Percentiles rank a stretch among this genome's conserved stretches.
These are phyloP conservation scores for Grus americana DNA, from an alignment of 2,113 vertebrate species.

Conservation along the genomic window DNA sequence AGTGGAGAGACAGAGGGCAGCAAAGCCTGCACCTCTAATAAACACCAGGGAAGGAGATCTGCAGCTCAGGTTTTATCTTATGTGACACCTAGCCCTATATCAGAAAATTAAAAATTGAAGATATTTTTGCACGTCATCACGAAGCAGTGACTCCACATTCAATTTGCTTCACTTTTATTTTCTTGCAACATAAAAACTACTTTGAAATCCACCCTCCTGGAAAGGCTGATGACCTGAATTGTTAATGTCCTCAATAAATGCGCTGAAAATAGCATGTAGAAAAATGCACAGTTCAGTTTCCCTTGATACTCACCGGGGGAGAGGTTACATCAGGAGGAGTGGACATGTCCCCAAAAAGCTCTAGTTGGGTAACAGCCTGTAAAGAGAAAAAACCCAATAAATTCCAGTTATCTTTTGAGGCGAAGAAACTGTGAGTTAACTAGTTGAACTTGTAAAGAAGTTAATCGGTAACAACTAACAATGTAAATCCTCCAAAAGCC, in stretches of 20 bases:
- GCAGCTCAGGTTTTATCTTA: background rate
- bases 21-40: background rate
- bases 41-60: background rate
- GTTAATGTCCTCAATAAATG: background rate
- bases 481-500: background rate
- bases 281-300: background rate
- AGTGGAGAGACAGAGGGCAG: background rate
- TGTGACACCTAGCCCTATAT: background rate
- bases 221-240: background rate
- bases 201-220: background rate
- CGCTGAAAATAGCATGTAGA: background rate
- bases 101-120: background rate
- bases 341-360: slow-evolving; percentile 99
- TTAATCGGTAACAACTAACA: background rate
- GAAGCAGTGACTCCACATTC: background rate
- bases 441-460: background rate
- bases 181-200: background rate
- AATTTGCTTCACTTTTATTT: background rate
- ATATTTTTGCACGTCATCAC: background rate
- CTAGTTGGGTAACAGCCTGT: slow-evolving; percentile 98
- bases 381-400: slow-evolving; percentile 24
- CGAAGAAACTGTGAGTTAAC: background rate
- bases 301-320: slow-evolving; percentile 87
- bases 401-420: background rate
- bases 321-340: slow-evolving; percentile 98